These are phyloP conservation scores for Tetanocera ferruginea DNA, from an alignment of 2,888 invertebrate genomes.

Conservation along the genomic window DNA sequence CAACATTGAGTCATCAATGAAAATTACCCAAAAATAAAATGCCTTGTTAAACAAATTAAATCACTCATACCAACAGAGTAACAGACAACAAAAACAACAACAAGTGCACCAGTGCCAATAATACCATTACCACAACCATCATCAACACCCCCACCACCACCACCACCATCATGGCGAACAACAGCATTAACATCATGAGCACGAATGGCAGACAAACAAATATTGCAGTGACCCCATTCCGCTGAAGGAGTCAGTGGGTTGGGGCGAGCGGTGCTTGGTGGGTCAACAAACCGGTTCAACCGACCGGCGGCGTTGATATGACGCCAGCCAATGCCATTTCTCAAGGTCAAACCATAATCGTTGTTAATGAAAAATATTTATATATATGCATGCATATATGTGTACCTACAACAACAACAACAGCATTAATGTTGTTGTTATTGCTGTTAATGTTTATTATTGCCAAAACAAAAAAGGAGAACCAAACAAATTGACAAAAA, in stretches of 20 bases:
- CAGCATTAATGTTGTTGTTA: slow-evolving; percentile 35
- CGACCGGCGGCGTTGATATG: slow-evolving; percentile 38
- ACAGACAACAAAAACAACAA: slow-evolving; percentile 24
- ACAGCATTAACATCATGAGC: slow-evolving; percentile 17
- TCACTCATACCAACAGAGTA: slow-evolving; percentile 21
- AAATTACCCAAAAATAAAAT: slow-evolving; percentile 41
- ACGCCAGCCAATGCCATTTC: slow-evolving; percentile 55
- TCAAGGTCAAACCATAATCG: slow-evolving; percentile 67
- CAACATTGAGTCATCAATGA: slow-evolving; percentile 29
- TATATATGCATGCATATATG: slow-evolving; percentile 41
- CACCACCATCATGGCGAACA: slow-evolving; percentile 4
- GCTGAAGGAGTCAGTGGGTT: not conserved
- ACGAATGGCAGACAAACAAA: slow-evolving; percentile 34
- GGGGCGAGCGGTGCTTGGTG: not conserved
- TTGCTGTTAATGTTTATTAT: slow-evolving; percentile 58
- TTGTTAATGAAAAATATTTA: slow-evolving; percentile 67
- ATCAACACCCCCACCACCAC: slow-evolving; percentile 16
- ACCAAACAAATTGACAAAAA: slow-evolving; percentile 35
- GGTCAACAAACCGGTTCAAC: slow-evolving; percentile 48
- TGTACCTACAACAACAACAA: slow-evolving; percentile 43
- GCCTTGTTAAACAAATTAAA: slow-evolving; percentile 39
- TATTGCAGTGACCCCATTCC: slow-evolving; percentile 44
- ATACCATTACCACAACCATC: slow-evolving; percentile 26
- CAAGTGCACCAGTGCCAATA: slow-evolving; percentile 28
- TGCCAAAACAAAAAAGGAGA: slow-evolving; percentile 50